These are phyloP conservation scores for Megaceryle alcyon DNA, from an alignment of 2,797 vertebrate genomes.

Conservation along the genomic window DNA sequence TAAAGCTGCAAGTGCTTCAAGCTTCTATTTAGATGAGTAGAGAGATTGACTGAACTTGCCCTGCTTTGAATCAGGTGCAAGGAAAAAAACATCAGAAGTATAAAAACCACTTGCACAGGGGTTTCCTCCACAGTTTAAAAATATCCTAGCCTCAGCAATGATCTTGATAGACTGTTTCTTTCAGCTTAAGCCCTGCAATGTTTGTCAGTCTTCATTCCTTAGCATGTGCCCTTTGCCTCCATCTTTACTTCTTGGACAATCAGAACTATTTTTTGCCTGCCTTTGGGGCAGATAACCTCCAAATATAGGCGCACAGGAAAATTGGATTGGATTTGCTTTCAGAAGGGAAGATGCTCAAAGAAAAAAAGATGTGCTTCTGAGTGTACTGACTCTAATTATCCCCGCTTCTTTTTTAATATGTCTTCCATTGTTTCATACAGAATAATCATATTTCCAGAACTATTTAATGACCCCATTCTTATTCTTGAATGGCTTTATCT, in stretches of 20 bases:
- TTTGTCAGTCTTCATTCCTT: slow-evolving; percentile 10
- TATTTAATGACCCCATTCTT: not conserved
- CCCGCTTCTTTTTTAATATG: not conserved
- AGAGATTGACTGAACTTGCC: not conserved
- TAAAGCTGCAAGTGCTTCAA: not conserved
- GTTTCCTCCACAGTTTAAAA: not conserved
- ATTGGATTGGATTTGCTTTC: not conserved
- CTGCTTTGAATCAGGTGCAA: not conserved
- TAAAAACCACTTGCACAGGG: not conserved
- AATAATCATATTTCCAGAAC: slow-evolving; percentile 6
- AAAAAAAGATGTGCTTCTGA: not conserved
- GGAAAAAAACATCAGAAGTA: not conserved
- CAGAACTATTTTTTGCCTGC: slow-evolving; percentile 22
- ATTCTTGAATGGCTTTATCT: not conserved
- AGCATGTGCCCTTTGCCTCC: slow-evolving; percentile 42
- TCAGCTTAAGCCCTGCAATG: not conserved
- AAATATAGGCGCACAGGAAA: not conserved
- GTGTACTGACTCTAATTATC: not conserved
- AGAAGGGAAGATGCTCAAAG: not conserved
- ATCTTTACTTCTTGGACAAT: slow-evolving; percentile 20
- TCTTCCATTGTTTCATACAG: slow-evolving; percentile 15
- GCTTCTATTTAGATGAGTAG: not conserved
- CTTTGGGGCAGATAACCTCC: not conserved
- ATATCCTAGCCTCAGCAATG: not conserved
- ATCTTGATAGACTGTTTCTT: not conserved